Base-by-base conservation (phyloP, 2,113 vertebrate species). In the Cacatua alba region DNA sequence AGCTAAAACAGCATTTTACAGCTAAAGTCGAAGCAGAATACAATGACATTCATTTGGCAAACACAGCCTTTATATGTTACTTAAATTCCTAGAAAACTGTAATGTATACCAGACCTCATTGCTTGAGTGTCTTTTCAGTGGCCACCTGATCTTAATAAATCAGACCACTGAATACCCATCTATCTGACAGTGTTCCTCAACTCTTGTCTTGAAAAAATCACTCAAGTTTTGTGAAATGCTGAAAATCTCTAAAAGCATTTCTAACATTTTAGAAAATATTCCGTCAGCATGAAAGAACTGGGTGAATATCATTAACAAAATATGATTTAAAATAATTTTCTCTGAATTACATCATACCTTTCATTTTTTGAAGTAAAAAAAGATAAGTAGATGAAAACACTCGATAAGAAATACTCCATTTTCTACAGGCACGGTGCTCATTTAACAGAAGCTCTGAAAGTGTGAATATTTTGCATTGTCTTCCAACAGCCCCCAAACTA, bases 191-290 rank as follows among this genome's bases (percentile, higher is more conserved):
- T 7, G 20, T 33, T 37, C 46, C 31, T 63, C 26, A 12, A 55
- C 9, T 62, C 29, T 52, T 64, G 55, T 90, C 88, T 78, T 29
- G 35, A 53, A 70, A 76, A 77, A 88, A 72, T 21, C 63, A 55
- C 17, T 71, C 13, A 51, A 5, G 33, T 55, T 17, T 49, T 86
- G 44, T 48, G 65, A 92, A 93, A 95, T 68, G 72, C 20, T 82
- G 90, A 83, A 88, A 93, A 77, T 92, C 60, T 93, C 68, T 83
- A 51, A 39, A 96, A 80, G 76, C 71, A 86, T 93, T 94, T 78
- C 80, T 93, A 20, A 86, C 68, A 90, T 86, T 88, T 90, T 69
- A 71, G 33, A 81, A 97, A 86, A 81, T 65, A 96, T 78, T 44
- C 55, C 6, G 28, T 88, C 82, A 65, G 76, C 29, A 29, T 13